These are phyloP conservation scores for Anthophora plumipes DNA, from an alignment of 2,888 invertebrate genomes.

Conservation along the genomic window DNA sequence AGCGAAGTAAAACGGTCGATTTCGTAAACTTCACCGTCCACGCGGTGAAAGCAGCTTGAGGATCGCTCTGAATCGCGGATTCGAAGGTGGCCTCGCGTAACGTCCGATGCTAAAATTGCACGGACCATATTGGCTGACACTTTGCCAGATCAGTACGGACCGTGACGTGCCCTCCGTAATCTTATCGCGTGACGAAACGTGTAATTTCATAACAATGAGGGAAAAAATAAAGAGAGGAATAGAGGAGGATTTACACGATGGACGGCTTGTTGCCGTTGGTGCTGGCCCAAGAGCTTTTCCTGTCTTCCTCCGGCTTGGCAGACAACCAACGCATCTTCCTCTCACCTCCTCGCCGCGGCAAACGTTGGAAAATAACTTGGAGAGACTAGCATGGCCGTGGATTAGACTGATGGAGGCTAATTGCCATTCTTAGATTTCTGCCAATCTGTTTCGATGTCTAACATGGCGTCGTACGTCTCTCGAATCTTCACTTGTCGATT, in stretches of 20 bases:
- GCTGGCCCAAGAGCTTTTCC: constrained; percentile 74
- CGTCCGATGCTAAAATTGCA: constrained; percentile 60
- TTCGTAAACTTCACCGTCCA: not conserved
- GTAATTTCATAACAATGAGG: constrained; percentile 74
- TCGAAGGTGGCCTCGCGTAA: constrained; percentile 37
- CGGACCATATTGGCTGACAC: constrained; percentile 33
- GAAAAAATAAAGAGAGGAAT: constrained; percentile 50
- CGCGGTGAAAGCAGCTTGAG: not conserved
- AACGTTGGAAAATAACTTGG: constrained; percentile 72
- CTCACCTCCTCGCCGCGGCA: constrained; percentile 47
- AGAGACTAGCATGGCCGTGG: constrained; percentile 50
- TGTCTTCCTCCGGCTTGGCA: constrained; percentile 66
- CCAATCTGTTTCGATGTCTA: constrained; percentile 1
- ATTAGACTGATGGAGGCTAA: constrained; percentile 55
- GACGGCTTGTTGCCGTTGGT: constrained; percentile 71
- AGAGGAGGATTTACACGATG: constrained; percentile 35
- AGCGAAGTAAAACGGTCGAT: not conserved
- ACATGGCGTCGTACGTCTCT: not conserved
- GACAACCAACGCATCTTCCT: no score
- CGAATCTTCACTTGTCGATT: not conserved
- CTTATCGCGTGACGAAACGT: constrained; percentile 63
- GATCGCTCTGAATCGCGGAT: not conserved
- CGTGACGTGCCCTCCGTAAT: constrained; percentile 60
- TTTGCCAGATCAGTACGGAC: constrained; percentile 45
- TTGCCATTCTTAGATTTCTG: constrained; percentile 38